These are phyloP conservation scores for Hippoglossus stenolepis DNA, from an alignment of 2,113 vertebrate species.

Conservation along the genomic window DNA sequence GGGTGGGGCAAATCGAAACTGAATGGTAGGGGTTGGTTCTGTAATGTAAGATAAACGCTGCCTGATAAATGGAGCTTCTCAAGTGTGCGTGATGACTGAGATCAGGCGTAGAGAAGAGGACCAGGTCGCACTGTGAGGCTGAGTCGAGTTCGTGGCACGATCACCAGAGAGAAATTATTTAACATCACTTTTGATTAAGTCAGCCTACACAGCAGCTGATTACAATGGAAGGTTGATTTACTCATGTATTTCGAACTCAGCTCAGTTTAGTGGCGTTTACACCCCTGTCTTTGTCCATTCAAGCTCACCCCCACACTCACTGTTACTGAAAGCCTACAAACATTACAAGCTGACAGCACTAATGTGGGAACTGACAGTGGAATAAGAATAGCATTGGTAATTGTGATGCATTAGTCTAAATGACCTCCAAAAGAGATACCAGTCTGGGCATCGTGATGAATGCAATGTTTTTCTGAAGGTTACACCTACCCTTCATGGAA, in stretches of 20 bases:
- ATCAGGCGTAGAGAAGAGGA: constrained; percentile 51
- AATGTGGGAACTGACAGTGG: constrained; percentile 69
- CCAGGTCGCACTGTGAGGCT: constrained; percentile 52
- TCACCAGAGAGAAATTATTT: constrained; percentile 73
- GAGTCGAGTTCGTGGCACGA: constrained; percentile 54
- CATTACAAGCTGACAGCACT: constrained; percentile 49
- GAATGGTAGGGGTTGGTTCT: constrained; percentile 21
- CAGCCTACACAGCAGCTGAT: constrained; percentile 63
- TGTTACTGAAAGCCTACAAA: constrained; percentile 27
- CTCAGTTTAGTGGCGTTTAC: constrained; percentile 39
- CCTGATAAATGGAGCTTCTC: constrained; percentile 41
- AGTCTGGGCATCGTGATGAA: constrained; percentile 4
- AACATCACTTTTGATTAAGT: constrained; percentile 81
- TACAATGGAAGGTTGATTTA: constrained; percentile 71
- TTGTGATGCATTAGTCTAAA: constrained; percentile 56
- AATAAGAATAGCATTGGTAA: constrained; percentile 55
- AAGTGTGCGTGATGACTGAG: constrained; percentile 62
- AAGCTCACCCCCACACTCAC: constrained; percentile 4
- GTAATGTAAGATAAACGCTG: constrained; percentile 19
- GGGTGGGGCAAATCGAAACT: constrained; percentile 20
- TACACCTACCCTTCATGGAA: constrained; percentile 54
- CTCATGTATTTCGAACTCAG: constrained; percentile 54
- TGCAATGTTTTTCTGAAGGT: constrained; percentile 47
- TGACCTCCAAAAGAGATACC: constrained; percentile 46
- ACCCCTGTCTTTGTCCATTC: constrained; percentile 12